Evolutionary conservation across 2,888 invertebrate species (phyloP), one percentile per base, ranked within the genome.

Genomic region (Philereme transversata): DNA sequence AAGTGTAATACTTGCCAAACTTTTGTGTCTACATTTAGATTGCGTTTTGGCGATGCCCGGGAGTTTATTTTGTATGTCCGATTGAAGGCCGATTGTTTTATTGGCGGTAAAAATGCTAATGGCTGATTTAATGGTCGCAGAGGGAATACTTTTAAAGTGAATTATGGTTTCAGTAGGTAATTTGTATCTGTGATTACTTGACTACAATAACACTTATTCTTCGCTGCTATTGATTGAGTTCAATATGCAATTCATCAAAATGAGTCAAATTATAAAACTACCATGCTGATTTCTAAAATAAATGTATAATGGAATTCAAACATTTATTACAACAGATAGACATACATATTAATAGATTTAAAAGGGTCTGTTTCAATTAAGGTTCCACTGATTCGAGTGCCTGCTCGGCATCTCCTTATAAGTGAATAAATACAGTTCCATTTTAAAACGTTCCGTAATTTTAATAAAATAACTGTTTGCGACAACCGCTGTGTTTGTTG

Each of bases 1-100:
- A 92, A 92, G 82, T 86, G 85, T 85, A 79, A 85, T 75, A 81
- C 86, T 83, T 92, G 92, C 93, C 93, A 93, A 92, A 87, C 82
- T 82, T 86, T 88, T 81, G 88, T 82, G 77, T 84, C 88, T 87
- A 82, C 79, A 82, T 90, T 90, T 92, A 93, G 92, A 89, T 78
- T 84, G 77, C 79, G 73, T 83, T 84, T 92, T 91, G 91, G 92
- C 92, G 74, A 73, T 83, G 83, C 88, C 84, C 86, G 87, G 81
- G 59, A 62, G 63, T 65, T 63, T 22, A 22, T 22, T 65, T 64
- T 60, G 71, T 81, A 80, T 78, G 81, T 75, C 71, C 67, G 71
- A 67, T 82, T 82, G 79, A 76, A 72, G 76, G 77, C 70, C 72
- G 68, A 63, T 68, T 60, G 71, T 68, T 76, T 80, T 78, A 79